phyloP scores from a whole-genome alignment of 2,797 vertebrate genomes.

The Sitta carolinensis region DNA sequence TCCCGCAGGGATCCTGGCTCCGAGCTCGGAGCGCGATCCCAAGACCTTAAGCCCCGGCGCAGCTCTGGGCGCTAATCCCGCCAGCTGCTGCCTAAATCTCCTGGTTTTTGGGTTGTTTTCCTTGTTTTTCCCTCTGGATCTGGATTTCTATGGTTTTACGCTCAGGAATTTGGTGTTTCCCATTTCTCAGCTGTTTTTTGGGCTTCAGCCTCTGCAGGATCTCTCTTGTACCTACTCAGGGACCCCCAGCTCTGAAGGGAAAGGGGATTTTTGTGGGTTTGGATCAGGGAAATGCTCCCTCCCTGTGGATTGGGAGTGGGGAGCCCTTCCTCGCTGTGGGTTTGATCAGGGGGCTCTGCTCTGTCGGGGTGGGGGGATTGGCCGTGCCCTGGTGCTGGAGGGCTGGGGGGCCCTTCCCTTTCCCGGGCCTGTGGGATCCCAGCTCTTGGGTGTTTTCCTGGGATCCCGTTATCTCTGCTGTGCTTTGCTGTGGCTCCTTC shows the following conservation, averaged over 20 bases:
- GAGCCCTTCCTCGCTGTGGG: neutral
- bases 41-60: neutral
- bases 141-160: neutral
- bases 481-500: neutral
- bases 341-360: no score
- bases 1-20: neutral
- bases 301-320: neutral
- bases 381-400: neutral
- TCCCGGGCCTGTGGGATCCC: neutral
- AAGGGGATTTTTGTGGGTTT: neutral
- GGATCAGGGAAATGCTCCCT: neutral
- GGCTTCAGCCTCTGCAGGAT: no score
- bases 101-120: neutral
- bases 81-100: conserved; percentile 43
- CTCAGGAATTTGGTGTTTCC: neutral
- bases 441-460: neutral
- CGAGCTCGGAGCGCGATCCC: neutral
- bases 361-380: neutral
- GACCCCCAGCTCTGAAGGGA: neutral
- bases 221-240: neutral
- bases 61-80: neutral
- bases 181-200: neutral
- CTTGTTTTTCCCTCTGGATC: neutral
- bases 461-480: neutral
- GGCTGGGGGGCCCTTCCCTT: neutral